These are phyloP conservation scores for Galerucella calmariensis DNA, from an alignment of 2,888 invertebrate species.

Conservation along the genomic window DNA sequence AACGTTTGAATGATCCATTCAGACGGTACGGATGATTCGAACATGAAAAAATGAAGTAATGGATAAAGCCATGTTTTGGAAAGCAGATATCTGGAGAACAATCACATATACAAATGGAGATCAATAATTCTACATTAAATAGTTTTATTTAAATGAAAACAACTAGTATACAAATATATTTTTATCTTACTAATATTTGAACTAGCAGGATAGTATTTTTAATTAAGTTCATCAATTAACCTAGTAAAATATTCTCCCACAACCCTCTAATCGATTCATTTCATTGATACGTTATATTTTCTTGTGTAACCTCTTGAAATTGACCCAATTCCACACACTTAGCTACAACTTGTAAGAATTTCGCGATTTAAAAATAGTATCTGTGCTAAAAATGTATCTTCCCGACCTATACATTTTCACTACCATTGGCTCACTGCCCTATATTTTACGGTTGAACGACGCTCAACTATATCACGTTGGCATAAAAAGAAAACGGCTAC, in stretches of 20 bases:
- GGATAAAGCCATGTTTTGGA: too few species aligned
- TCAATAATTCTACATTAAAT: too few species aligned
- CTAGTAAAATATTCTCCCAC: background rate
- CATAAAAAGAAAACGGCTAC: constrained; percentile 23
- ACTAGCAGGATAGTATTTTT: too few species aligned
- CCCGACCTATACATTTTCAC: constrained; percentile 25
- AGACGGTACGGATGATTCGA: too few species aligned
- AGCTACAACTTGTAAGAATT: constrained; percentile 30
- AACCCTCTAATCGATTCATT: background rate
- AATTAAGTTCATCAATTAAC: background rate
- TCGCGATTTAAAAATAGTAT: constrained; percentile 33
- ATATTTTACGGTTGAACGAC: constrained; percentile 21
- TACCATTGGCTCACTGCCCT: constrained; percentile 39
- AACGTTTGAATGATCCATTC: too few species aligned
- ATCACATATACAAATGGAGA: too few species aligned
- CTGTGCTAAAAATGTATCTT: constrained; percentile 19
- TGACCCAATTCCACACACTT: constrained; percentile 13
- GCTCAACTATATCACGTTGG: constrained; percentile 8
- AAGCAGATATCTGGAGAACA: too few species aligned
- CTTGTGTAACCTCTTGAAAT: background rate
- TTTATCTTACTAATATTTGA: too few species aligned
- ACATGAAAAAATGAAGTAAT: too few species aligned
- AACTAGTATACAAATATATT: too few species aligned
- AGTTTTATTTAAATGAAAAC: too few species aligned
- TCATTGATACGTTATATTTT: background rate